Conservation (phyloP, 1,140 invertebrate species). For the Cydia splendana region DNA sequence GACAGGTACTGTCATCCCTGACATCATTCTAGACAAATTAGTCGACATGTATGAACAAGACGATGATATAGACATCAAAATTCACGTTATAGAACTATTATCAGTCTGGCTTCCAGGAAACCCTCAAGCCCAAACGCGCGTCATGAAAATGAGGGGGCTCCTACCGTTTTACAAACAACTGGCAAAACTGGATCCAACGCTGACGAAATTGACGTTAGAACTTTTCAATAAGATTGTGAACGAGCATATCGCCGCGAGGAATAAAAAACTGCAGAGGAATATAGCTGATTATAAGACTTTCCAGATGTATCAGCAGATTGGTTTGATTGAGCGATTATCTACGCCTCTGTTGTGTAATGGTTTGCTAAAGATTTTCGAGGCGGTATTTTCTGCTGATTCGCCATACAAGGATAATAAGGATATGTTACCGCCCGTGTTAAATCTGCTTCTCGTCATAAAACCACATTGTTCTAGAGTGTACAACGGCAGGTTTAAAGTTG, state of each 20-base stretch:
- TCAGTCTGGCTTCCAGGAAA: slow-evolving; percentile 61
- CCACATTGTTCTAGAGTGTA: slow-evolving; percentile 56
- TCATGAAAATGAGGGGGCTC: slow-evolving; percentile 64
- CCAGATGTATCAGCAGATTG: slow-evolving; percentile 58
- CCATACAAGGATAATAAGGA: slow-evolving; percentile 36
- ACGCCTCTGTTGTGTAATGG: slow-evolving; percentile 58
- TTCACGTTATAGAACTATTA: slow-evolving; percentile 56
- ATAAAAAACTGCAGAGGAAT: slow-evolving; percentile 40
- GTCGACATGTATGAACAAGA: slow-evolving; percentile 65
- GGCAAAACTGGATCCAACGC: slow-evolving; percentile 50
- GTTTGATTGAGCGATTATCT: slow-evolving; percentile 59
- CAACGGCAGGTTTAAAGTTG: slow-evolving; percentile 45
- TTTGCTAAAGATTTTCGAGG: slow-evolving; percentile 58
- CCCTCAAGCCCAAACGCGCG: slow-evolving; percentile 57
- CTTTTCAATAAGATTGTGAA: slow-evolving; percentile 64
- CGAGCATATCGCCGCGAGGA: slow-evolving; percentile 56
- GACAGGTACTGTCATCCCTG: slow-evolving; percentile 49
- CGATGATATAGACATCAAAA: slow-evolving; percentile 54
- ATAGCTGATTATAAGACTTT: slow-evolving; percentile 45
- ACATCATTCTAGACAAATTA: slow-evolving; percentile 55
- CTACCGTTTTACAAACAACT: slow-evolving; percentile 66
- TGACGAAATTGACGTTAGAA: slow-evolving; percentile 50
- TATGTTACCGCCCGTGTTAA: slow-evolving; percentile 46
- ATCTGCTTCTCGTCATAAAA: slow-evolving; percentile 54
- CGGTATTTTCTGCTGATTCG: slow-evolving; percentile 40